Evolutionary conservation across 2,797 vertebrate genomes (phyloP), one percentile per base, ranked within the genome.

Genomic region (Ambastaia sidthimunki): DNA sequence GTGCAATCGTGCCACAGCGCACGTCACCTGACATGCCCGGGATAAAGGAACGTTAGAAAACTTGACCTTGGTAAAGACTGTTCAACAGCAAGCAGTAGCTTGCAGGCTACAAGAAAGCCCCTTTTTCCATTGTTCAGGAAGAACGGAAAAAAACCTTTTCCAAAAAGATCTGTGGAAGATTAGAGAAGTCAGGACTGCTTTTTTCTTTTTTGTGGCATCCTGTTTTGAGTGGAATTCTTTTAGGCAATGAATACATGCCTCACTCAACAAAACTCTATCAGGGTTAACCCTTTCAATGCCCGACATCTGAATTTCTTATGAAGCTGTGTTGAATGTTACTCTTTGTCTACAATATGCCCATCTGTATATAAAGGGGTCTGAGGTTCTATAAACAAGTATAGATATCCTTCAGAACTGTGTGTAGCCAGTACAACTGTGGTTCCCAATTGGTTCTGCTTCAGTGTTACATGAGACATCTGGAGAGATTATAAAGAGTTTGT

Each of bases 191-290:
- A 89, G 57, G 48, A 92, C 82, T 87, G 84, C 91, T 91, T 68
- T 65, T 76, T 78, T 44, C 3, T 90, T 90, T 85, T 94, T 87
- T 91, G 89, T 74, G 83, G 90, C 92, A 93, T 94, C 93, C 92
- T 95, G 93, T 93, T 94, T 94, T 94, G 74, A 92, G 89, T 92
- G 90, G 78, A 92, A 93, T 93, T 93, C 91, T 94, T 94, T 92
- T 69, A 85, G 91, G 93, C 89, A 89, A 90, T 85, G 91, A 87
- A 90, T 71, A 90, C 93, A 91, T 90, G 92, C 90, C 86, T 85
- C 84, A 85, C 77, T 82, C 78, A 82, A 80, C 77, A 83, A 82
- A 82, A 85, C 73, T 74, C 62, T 67, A 82, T 75, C 80, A 71
- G 68, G 71, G 60, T 82, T 86, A 85, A 86, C 83, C 75, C 80